Evolutionary conservation across 2,797 vertebrate species (phyloP), one percentile per base, ranked within the genome.

Genomic region (Paedocypris micromegethes): DNA sequence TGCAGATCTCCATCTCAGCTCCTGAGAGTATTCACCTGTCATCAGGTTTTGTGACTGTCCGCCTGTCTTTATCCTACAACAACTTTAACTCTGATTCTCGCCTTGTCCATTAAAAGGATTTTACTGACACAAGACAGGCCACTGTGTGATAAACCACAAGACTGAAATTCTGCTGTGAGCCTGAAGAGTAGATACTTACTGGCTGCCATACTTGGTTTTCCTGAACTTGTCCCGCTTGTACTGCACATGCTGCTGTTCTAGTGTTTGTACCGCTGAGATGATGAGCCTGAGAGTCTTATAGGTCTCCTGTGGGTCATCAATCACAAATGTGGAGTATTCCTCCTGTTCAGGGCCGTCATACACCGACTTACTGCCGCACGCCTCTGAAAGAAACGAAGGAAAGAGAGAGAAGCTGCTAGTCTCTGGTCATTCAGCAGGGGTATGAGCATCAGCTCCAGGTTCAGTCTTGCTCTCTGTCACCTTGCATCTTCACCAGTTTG

Each of bases 401-500:
- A 50, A 64, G 38, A 40, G 7, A 6, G 60, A 48, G 41, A 47
- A 23, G 23, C 23, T 23, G 23, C 23, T 23, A 23, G 23, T 23
- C 23, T 23, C 23, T 23, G 23, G 23, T 23, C 23, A 23, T 23
- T 1, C 23, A 23, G 23, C n/a, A n/a, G n/a, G n/a, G n/a, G n/a
- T n/a, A n/a, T n/a, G n/a, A n/a, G n/a, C 23, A 23, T 23, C n/a
- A 9, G 49, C n/a, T 51, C 3, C 37, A 6, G 2, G n/a, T 9
- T 9, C 38, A 37, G 50, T 6, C 41, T 38, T 2, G 4, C 6
- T n/a, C 58, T 59, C 42, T 2, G 86, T 85, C 78, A 97, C 97
- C 97, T 91, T 98, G 95, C 96, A 99, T 98, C 82, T 98, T 96
- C 82, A 94, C 93, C 78, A 99, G 79, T 83, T 94, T 96, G 83